Evolutionary conservation across 2,113 vertebrate species (phyloP).

Genomic region (Pipa parva): DNA sequence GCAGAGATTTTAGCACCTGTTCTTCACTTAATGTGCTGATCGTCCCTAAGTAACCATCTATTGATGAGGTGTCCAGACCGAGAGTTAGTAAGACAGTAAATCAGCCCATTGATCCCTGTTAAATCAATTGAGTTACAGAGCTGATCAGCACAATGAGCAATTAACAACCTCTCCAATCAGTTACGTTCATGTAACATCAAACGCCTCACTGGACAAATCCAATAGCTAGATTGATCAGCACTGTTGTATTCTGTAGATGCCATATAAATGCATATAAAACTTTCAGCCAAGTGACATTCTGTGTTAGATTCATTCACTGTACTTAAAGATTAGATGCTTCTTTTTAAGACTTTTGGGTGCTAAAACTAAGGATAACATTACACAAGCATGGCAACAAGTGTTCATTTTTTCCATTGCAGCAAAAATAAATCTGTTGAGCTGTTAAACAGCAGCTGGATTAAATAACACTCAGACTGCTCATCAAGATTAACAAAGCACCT

Average conservation of each 20-base stretch:
- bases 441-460: too few relatives aligned
- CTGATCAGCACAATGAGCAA: conserved; percentile 63
- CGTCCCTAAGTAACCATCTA: conserved; percentile 70
- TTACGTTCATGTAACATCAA: conserved; percentile 59
- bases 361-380: too few relatives aligned
- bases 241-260: conserved; percentile 25
- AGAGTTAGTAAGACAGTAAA: conserved; percentile 80
- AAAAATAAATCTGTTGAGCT: too few relatives aligned
- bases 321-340: neutral
- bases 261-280: conserved; percentile 35
- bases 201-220: conserved; percentile 62
- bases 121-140: conserved; percentile 74
- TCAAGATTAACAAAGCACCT: too few relatives aligned
- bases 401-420: too few relatives aligned
- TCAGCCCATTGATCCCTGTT: conserved; percentile 75
- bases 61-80: conserved; percentile 75
- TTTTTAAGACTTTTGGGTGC: neutral
- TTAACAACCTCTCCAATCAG: conserved; percentile 64
- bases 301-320: conserved; percentile 13
- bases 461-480: too few relatives aligned
- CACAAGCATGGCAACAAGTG: too few relatives aligned
- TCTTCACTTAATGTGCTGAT: conserved; percentile 46
- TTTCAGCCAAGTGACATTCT: conserved; percentile 12
- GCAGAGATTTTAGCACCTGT: conserved; percentile 9
- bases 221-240: conserved; percentile 53